Evolutionary conservation across 2,888 invertebrate species (phyloP), one percentile per base, ranked within the genome.

Genomic region (Dryocosmus kuriphilus): DNA sequence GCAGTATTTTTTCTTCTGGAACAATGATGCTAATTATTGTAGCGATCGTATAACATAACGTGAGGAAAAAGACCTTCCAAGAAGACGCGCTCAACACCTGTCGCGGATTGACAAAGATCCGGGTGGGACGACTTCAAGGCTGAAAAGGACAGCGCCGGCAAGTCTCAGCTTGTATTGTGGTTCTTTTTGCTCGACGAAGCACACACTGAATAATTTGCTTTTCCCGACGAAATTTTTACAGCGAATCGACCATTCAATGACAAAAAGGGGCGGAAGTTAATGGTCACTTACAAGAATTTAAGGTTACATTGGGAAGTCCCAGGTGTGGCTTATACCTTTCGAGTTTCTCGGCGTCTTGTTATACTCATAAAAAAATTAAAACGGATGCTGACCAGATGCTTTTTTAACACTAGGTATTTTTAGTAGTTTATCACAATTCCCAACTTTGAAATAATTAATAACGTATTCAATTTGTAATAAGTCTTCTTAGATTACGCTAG

Each of bases 61-160:
- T 6, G 41, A 41, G 27, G 46, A 46, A 46, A 71, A 51, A 19
- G 30, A 46, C 24, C 41, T 46, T 41, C 46, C n/a, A n/a, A 51
- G 51, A 71, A 51, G 71, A 71, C n/a, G 51, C 71, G 71, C 71
- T 71, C 51, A 32, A 46, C 71, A 71, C 71, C 71, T 71, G 71
- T 71, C 71, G 51, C 51, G n/a, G n/a, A 14, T 51, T 46, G 30
- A 51, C 67, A 60, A 77, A 73, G 79, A 74, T 74, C 32, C 38
- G 63, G 30, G 78, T 60, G 76, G 41, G 65, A 55, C 76, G 55
- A 22, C 51, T 74, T 73, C 63, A 80, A 78, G 79, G 76, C 77
- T 73, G 77, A 77, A 82, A 80, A 63, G 77, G 38, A 80, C 76
- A 77, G 75, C 79, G 74, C 60, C 62, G n/a, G 75, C 78, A 61